Evolutionary conservation across 1,140 invertebrate species (phyloP), one percentile per base, ranked within the genome.

Genomic region (Dreissena rostriformis): DNA sequence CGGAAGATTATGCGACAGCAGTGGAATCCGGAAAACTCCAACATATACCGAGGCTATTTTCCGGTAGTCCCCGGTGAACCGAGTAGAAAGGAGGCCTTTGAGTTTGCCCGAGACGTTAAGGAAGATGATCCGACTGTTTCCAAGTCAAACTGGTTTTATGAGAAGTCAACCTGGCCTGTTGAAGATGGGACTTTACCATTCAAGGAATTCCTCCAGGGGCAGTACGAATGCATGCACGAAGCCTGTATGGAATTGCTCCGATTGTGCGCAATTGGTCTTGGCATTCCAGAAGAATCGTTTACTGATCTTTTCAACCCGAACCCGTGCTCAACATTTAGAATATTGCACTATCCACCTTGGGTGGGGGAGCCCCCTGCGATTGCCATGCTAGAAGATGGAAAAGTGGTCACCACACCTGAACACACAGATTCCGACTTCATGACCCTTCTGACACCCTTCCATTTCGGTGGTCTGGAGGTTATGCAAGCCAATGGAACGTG

Each of bases 401-500:
- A 80, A 68, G 81, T 87, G 15, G 24, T 90, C 0, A 90, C 82
- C 28, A 89, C 87, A 17, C 87, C 87, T 14, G 86, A 87, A 11
- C 90, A 91, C 26, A 84, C 80, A 26, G 90, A 91, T 78, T 88
- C 88, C 24, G 89, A 88, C 26, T 89, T 91, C 61, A 79, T 91
- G 70, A 91, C 90, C 0, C 77, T 91, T 17, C 77, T 91, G n/a
- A 74, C 87, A n/a, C 86, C 88, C 1, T 91, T 91, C 63, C 15
- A 86, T 22, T 91, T 87, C 71, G 67, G 80, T 65, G 90, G 90
- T 26, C 80, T 91, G 17, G 84, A 91, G 65, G 84, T 91, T 1
- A 75, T 66, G 66, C 79, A 82, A 29, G 72, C 70, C 0, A 78
- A 85, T 49, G 87, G 84, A 39, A 53, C 84, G 49, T 91, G 90